phyloP scores from a whole-genome alignment of 2,797 vertebrate species.

The Alosa sapidissima region DNA sequence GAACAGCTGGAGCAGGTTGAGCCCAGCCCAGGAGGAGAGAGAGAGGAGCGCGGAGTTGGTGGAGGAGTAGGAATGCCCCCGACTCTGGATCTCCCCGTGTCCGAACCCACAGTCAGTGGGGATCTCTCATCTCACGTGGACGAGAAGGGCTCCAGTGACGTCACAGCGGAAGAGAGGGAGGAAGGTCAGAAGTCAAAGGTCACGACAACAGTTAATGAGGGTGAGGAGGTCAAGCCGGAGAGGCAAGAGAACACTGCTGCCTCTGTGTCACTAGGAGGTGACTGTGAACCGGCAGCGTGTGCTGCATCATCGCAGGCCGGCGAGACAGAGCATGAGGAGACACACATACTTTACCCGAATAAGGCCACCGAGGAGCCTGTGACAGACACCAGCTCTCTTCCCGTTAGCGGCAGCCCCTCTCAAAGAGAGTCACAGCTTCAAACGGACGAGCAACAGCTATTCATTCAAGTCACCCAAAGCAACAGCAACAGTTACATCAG shows the following conservation, averaged over 20 bases:
- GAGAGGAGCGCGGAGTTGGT: neutral
- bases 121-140: neutral
- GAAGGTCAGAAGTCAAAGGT: slow-evolving; percentile 52
- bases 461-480: slow-evolving; percentile 18
- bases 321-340: slow-evolving; percentile 41
- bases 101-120: neutral
- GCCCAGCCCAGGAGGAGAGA: slow-evolving; percentile 32
- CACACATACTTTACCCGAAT: slow-evolving; percentile 39
- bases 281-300: slow-evolving; percentile 49
- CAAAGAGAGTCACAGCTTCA: slow-evolving; percentile 17
- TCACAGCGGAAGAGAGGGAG: neutral
- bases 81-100: neutral
- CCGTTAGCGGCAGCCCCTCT: slow-evolving; percentile 31
- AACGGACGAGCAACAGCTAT: slow-evolving; percentile 29
- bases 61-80: neutral
- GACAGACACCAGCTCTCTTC: slow-evolving; percentile 30
- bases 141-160: neutral
- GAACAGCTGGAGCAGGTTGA: slow-evolving; percentile 33
- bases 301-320: slow-evolving; percentile 49
- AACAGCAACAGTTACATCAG: slow-evolving; percentile 30
- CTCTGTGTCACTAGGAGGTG: slow-evolving; percentile 50
- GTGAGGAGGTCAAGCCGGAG: slow-evolving; percentile 43
- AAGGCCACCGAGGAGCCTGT: slow-evolving; percentile 45
- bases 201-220: slow-evolving; percentile 53
- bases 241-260: slow-evolving; percentile 46